Percentiles rank a stretch among this genome's conserved stretches.
phyloP scores from a whole-genome alignment of 2,797 vertebrate species.

The Sebastes umbrosus region DNA sequence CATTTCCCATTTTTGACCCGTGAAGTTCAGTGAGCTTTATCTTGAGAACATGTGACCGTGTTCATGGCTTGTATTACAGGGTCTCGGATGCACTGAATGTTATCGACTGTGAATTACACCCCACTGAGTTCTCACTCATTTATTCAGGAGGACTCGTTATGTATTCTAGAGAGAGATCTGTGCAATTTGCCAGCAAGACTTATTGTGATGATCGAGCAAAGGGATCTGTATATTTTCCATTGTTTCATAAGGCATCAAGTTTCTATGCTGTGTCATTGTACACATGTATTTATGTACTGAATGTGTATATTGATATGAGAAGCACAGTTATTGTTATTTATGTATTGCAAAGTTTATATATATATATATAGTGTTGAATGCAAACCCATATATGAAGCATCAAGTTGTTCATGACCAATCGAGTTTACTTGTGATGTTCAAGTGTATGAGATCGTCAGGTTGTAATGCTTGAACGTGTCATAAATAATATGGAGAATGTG shows the following conservation, averaged over 20 bases:
- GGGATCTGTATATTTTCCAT: slow-evolving; percentile 61
- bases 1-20: slow-evolving; percentile 15
- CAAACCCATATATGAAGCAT: slow-evolving; percentile 53
- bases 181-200: slow-evolving; percentile 57
- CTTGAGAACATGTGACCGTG: slow-evolving; percentile 46
- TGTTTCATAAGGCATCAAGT: slow-evolving; percentile 57
- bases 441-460: slow-evolving; percentile 55
- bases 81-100: slow-evolving; percentile 71
- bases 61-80: slow-evolving; percentile 59
- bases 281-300: slow-evolving; percentile 79
- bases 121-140: slow-evolving; percentile 39
- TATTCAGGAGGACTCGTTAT: slow-evolving; percentile 42
- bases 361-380: slow-evolving; percentile 44
- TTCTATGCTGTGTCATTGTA: slow-evolving; percentile 69
- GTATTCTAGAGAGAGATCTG: slow-evolving; percentile 52
- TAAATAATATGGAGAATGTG: slow-evolving; percentile 68
- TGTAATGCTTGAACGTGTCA: slow-evolving; percentile 64
- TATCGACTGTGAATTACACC: slow-evolving; percentile 70
- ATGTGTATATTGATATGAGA: slow-evolving; percentile 75
- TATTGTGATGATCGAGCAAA: slow-evolving; percentile 51
- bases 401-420: slow-evolving; percentile 48
- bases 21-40: slow-evolving; percentile 38
- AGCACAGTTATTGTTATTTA: slow-evolving; percentile 76
- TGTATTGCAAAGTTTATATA: slow-evolving; percentile 64
- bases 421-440: slow-evolving; percentile 49